These are phyloP conservation scores for Stomatorhinus walkeri DNA, from an alignment of 2,797 vertebrate genomes.

Conservation along the genomic window DNA sequence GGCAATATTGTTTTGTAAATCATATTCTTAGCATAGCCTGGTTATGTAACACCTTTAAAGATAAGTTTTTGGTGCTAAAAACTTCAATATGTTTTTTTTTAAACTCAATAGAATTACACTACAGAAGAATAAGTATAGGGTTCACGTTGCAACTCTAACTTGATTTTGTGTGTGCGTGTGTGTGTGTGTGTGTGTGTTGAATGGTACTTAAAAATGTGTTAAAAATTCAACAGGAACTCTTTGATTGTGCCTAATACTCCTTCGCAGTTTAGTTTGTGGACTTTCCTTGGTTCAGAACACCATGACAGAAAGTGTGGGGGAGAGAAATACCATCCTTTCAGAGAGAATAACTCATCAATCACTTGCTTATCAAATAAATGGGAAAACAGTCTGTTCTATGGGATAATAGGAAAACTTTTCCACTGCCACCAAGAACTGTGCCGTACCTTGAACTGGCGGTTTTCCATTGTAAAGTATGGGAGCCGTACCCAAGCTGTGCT, in stretches of 20 bases:
- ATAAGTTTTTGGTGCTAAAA: neutral
- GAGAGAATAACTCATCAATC: constrained; percentile 10
- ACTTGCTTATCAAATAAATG: neutral
- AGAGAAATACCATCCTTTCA: neutral
- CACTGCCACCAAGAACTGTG: neutral
- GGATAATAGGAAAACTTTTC: neutral
- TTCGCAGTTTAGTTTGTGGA: neutral
- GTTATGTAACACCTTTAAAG: neutral
- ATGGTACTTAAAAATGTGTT: neutral
- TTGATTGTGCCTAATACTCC: neutral
- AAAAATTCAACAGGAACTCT: neutral
- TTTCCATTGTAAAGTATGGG: neutral
- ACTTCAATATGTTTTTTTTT: neutral
- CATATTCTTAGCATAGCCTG: neutral
- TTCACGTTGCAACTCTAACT: neutral
- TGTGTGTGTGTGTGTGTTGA: neutral
- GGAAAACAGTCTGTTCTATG: neutral
- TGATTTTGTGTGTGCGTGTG: neutral
- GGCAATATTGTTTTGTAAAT: neutral
- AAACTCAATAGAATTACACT: neutral
- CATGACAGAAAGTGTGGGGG: constrained; percentile 8
- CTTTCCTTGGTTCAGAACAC: constrained; percentile 4
- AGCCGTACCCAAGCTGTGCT: neutral
- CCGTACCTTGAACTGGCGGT: neutral
- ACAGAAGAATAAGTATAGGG: neutral